phyloP scores from a whole-genome alignment of 2,113 vertebrate species.

The Podocnemis expansa region DNA sequence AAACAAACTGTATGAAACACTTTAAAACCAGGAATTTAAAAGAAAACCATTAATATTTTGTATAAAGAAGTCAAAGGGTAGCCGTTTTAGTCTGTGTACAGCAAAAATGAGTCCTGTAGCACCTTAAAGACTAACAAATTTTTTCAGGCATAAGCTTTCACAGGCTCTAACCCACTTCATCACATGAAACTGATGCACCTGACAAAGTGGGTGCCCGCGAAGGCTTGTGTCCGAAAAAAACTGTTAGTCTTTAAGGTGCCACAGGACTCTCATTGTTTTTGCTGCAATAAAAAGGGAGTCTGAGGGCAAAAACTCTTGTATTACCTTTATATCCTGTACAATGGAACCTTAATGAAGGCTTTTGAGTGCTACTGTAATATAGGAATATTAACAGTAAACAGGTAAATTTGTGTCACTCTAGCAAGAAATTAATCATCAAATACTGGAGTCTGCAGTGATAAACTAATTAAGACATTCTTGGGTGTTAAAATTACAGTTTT shows the following conservation, averaged over 20 bases:
- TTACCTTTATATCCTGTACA: neutral
- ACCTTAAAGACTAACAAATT: too few species aligned
- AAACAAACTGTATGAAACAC: neutral
- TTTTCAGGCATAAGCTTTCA: too few species aligned
- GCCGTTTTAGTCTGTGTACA: too few species aligned
- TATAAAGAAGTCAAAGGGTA: too few species aligned
- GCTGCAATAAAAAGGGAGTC: neutral
- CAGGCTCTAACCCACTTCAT: too few species aligned
- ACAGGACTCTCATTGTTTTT: too few species aligned
- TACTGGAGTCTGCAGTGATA: neutral
- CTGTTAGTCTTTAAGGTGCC: too few species aligned
- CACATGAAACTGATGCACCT: too few species aligned
- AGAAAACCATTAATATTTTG: neutral
- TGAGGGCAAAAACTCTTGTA: neutral
- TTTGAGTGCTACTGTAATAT: neutral
- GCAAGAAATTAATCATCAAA: neutral
- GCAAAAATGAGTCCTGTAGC: too few species aligned
- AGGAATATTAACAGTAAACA: neutral
- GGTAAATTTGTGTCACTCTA: neutral
- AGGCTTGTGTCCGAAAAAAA: too few species aligned
- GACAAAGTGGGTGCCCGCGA: too few species aligned
- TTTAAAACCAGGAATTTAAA: neutral
- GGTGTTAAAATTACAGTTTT: neutral
- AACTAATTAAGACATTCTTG: neutral
- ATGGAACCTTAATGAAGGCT: neutral